Conservation (phyloP, 2,113 vertebrate genomes). For the Aegotheles bennettii region DNA sequence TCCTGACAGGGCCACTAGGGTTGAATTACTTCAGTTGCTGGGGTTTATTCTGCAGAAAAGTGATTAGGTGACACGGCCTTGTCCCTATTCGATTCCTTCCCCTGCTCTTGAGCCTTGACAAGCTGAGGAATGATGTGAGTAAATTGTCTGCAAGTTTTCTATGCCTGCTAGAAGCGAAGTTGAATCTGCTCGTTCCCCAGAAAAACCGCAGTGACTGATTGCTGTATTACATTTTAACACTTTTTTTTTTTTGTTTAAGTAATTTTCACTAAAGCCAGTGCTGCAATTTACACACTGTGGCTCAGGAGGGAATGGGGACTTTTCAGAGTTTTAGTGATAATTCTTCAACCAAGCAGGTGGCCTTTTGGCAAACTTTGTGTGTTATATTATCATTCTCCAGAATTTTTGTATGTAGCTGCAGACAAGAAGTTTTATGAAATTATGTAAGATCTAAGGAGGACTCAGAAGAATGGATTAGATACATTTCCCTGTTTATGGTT, state of each 20-base stretch:
- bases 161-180: background rate
- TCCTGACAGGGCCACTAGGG: background rate
- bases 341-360: background rate
- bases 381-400: background rate
- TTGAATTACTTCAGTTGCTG: background rate
- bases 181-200: background rate
- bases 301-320: background rate
- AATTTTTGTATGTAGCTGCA: background rate
- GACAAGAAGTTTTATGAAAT: background rate
- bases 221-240: background rate
- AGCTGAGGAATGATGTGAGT: background rate
- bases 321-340: background rate
- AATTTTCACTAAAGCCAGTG: background rate
- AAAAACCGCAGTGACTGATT: background rate
- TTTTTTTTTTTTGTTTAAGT: background rate
- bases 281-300: background rate
- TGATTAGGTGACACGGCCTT: background rate
- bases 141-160: background rate
- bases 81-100: background rate
- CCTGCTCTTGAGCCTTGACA: background rate
- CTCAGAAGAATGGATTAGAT: background rate
- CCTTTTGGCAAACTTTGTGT: background rate
- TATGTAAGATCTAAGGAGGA: background rate
- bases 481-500: background rate
- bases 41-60: background rate